Conservation (phyloP, 2,113 vertebrate genomes). For the Scortum barcoo region DNA sequence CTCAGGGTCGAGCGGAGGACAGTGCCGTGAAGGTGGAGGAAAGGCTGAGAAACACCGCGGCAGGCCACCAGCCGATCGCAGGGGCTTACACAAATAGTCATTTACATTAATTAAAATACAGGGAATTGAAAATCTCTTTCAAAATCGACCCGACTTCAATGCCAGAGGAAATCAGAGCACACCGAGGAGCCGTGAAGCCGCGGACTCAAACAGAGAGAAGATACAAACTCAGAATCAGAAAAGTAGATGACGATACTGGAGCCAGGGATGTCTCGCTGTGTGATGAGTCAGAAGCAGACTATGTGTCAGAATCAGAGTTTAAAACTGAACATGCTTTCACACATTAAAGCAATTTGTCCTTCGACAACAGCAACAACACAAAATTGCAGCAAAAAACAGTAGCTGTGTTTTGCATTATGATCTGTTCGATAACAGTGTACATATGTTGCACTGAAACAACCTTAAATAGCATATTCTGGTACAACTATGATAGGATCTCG, state of each 20-base stretch:
- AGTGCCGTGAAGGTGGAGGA: background rate
- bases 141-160: constrained; percentile 28
- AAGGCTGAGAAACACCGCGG: constrained; percentile 6
- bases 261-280: constrained; percentile 15
- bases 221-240: constrained; percentile 6
- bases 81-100: constrained; percentile 23
- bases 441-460: constrained; percentile 4
- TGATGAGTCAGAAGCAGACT: constrained; percentile 30
- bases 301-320: constrained; percentile 7
- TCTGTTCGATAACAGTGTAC: constrained; percentile 6
- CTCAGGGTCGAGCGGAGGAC: constrained; percentile 36
- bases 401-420: background rate
- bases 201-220: background rate
- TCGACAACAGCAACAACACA: background rate
- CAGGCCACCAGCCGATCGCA: constrained; percentile 6
- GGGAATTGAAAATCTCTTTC: constrained; percentile 40
- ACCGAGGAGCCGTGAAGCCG: constrained; percentile 5
- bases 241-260: constrained; percentile 1
- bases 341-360: background rate
- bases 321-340: constrained; percentile 6
- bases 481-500: background rate
- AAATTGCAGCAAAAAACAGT: background rate
- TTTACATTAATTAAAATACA: constrained; percentile 40
- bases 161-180: constrained; percentile 32
- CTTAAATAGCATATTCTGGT: background rate